These are phyloP conservation scores for Macquaria ambigua DNA, from an alignment of 2,113 vertebrate species.

Conservation along the genomic window DNA sequence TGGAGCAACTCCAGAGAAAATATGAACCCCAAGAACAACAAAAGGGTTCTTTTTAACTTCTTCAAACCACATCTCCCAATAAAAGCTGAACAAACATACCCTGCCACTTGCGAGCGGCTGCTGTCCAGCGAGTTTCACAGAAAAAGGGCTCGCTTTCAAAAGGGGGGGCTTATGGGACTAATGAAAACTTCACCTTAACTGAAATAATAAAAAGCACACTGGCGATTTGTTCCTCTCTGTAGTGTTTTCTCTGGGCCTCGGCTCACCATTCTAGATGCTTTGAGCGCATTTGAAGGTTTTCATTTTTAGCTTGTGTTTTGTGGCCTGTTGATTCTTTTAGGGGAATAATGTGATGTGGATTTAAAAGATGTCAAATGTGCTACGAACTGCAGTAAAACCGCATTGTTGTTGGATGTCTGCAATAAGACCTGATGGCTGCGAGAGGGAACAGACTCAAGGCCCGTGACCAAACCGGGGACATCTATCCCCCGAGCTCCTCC, in stretches of 20 bases:
- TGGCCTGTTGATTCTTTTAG: conserved; percentile 53
- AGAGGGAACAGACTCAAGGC: not conserved
- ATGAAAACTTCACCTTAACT: conserved; percentile 83
- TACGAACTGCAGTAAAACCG: conserved; percentile 45
- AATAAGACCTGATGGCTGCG: conserved; percentile 30
- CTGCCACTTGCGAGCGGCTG: conserved; percentile 80
- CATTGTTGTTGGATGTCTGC: conserved; percentile 39
- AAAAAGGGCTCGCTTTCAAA: conserved; percentile 74
- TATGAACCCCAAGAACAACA: conserved; percentile 87
- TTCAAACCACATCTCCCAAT: conserved; percentile 87
- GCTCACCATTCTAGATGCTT: conserved; percentile 40
- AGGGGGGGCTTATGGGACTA: conserved; percentile 71
- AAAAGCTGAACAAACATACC: conserved; percentile 91
- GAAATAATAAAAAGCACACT: conserved; percentile 79
- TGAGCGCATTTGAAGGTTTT: conserved; percentile 37
- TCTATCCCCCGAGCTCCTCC: conserved; percentile 85
- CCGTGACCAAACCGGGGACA: conserved; percentile 81
- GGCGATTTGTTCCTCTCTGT: conserved; percentile 68
- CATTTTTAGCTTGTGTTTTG: conserved; percentile 41
- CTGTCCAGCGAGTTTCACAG: conserved; percentile 79
- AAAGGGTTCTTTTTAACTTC: conserved; percentile 87
- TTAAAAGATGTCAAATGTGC: conserved; percentile 55
- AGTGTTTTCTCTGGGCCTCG: conserved; percentile 62
- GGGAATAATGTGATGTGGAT: conserved; percentile 42
- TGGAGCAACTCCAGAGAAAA: conserved; percentile 85